These are phyloP conservation scores for Helicoverpa zea DNA, from an alignment of 1,140 invertebrate genomes.

Conservation along the genomic window DNA sequence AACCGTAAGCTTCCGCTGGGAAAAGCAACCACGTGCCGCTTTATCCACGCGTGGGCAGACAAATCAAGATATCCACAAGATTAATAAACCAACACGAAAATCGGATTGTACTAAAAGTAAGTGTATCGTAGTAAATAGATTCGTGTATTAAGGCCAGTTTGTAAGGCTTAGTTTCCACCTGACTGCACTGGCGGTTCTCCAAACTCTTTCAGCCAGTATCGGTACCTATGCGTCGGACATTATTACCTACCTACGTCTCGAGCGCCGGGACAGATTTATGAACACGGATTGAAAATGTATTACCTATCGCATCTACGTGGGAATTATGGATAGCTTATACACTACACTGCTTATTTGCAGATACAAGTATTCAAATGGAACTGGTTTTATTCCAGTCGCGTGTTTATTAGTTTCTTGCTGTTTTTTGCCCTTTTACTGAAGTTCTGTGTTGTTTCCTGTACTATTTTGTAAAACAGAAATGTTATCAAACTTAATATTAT, in stretches of 20 bases:
- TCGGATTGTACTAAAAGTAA: slow-evolving; percentile 26
- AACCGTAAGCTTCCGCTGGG: not conserved
- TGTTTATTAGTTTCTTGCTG: not conserved
- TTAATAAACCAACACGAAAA: slow-evolving; percentile 5
- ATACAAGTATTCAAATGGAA: slow-evolving; percentile 12
- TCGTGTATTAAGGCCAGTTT: slow-evolving; percentile 32
- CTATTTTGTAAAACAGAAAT: not conserved
- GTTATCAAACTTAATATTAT: not conserved
- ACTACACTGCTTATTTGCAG: not conserved
- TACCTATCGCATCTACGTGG: slow-evolving; percentile 1
- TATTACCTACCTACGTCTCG: slow-evolving; percentile 33
- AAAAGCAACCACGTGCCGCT: not conserved
- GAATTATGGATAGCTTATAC: slow-evolving; percentile 27
- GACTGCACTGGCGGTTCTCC: slow-evolving; percentile 54
- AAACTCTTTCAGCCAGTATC: slow-evolving; percentile 45
- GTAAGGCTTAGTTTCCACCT: slow-evolving; percentile 47
- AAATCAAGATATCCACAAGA: slow-evolving; percentile 9
- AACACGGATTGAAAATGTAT: slow-evolving; percentile 28
- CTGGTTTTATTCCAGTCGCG: not conserved
- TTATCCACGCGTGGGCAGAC: not conserved
- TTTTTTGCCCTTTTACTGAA: not conserved
- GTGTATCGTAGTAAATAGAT: slow-evolving; percentile 5
- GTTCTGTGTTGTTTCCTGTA: not conserved
- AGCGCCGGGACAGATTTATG: slow-evolving; percentile 36
- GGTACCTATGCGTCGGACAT: slow-evolving; percentile 20